phyloP scores from a whole-genome alignment of 92 coral and sea anemone genomes.

The Zoanthus sansibaricus region DNA sequence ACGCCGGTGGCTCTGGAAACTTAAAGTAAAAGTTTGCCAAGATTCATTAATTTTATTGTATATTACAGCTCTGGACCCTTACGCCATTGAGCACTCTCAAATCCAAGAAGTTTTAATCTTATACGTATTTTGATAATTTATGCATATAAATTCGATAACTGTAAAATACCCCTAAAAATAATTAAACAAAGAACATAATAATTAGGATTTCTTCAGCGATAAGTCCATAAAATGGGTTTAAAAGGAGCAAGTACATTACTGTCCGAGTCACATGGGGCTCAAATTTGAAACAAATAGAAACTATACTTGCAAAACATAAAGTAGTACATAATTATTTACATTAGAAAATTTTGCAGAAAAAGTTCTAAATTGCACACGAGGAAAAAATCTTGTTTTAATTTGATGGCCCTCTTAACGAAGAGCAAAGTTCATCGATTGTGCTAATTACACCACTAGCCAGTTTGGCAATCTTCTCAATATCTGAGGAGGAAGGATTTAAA shows the following conservation, averaged over 20 bases:
- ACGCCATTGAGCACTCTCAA: too few species aligned
- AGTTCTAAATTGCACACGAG: not conserved
- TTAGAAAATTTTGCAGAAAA: not conserved
- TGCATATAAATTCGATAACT: not conserved
- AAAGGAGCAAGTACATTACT: not conserved
- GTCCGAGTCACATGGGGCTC: not conserved
- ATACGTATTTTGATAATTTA: too few species aligned
- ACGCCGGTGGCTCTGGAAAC: too few species aligned
- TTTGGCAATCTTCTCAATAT: conserved; percentile 81
- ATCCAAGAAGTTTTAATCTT: too few species aligned
- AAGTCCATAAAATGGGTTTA: not conserved
- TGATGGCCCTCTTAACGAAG: conserved; percentile 68
- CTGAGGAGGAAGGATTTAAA: conserved; percentile 70
- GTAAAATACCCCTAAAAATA: not conserved
- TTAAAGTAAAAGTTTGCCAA: too few species aligned
- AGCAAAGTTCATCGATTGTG: conserved; percentile 72
- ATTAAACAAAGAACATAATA: not conserved
- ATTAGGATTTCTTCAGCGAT: not conserved
- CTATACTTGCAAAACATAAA: not conserved
- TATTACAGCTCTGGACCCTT: too few species aligned
- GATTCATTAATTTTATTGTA: too few species aligned
- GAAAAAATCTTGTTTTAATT: conserved; percentile 30
- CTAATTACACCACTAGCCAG: conserved; percentile 69
- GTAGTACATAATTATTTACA: not conserved
- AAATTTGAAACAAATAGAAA: not conserved